Conservation (phyloP, 2,113 vertebrate species). For the Caretta caretta region DNA sequence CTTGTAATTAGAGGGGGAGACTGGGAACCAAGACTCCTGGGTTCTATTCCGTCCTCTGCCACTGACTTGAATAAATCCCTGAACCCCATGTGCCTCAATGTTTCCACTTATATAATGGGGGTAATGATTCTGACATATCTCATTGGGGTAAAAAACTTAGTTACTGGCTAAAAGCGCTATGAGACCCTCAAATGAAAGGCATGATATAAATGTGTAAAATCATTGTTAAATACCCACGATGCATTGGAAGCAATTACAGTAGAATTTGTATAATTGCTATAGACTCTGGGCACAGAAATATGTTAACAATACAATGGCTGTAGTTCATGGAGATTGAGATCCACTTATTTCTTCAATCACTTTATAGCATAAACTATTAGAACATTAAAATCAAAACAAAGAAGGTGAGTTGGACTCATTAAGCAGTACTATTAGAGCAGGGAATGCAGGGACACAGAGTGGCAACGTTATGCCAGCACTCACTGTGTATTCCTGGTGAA, state of each 20-base stretch:
- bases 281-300: background rate
- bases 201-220: background rate
- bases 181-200: constrained; percentile 5
- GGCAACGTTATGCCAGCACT: background rate
- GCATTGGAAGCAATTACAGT: background rate
- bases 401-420: background rate
- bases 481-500: background rate
- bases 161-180: constrained; percentile 17
- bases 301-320: background rate
- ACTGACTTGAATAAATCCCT: background rate
- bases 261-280: background rate
- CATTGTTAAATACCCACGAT: background rate
- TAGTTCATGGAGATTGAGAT: background rate
- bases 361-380: background rate
- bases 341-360: background rate
- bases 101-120: constrained; percentile 33
- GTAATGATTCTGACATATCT: background rate
- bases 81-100: background rate
- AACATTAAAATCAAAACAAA: fast-evolving
- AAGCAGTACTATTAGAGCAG: background rate
- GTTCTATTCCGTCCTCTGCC: background rate
- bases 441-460: fast-evolving
- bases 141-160: background rate
- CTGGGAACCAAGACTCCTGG: background rate
- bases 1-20: background rate